A percentile compares a stretch with the other conserved stretches of the same genome.
Evolutionary conservation across 2,113 vertebrate species (phyloP).

Genomic region (Campylomormyrus numenius): DNA sequence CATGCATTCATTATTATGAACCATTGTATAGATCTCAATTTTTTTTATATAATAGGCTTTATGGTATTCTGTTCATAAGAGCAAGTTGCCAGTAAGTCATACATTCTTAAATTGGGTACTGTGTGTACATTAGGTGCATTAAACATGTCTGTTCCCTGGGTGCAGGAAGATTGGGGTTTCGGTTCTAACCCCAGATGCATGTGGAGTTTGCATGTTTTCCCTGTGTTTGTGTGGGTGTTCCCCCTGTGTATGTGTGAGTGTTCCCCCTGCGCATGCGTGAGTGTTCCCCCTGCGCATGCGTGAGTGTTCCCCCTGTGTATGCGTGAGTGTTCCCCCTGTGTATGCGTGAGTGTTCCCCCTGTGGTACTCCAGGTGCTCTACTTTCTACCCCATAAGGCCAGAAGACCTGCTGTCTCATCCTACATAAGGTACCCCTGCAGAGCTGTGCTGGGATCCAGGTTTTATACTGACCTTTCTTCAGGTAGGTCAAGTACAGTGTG

Average conservation of each 20-base stretch:
- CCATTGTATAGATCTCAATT: background rate
- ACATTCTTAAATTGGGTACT: background rate
- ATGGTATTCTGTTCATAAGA: background rate
- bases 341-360: no score
- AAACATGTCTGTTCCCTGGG: background rate
- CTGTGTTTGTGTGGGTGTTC: background rate
- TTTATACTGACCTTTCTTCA: constrained; percentile 38
- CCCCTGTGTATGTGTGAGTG: background rate
- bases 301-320: background rate
- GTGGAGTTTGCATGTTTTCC: background rate
- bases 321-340: background rate
- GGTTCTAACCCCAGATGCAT: background rate
- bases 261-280: no score
- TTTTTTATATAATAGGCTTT: background rate
- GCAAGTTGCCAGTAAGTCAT: background rate
- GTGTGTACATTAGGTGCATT: background rate
- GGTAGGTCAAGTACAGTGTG: constrained; percentile 47
- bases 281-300: no score
- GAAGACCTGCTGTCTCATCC: background rate
- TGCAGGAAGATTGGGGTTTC: background rate
- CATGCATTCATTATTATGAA: background rate
- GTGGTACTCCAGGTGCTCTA: background rate
- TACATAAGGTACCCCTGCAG: background rate
- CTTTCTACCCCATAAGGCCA: background rate
- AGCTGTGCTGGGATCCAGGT: background rate